phyloP scores from a whole-genome alignment of 2,797 vertebrate species.

The Sparidentex hasta region DNA sequence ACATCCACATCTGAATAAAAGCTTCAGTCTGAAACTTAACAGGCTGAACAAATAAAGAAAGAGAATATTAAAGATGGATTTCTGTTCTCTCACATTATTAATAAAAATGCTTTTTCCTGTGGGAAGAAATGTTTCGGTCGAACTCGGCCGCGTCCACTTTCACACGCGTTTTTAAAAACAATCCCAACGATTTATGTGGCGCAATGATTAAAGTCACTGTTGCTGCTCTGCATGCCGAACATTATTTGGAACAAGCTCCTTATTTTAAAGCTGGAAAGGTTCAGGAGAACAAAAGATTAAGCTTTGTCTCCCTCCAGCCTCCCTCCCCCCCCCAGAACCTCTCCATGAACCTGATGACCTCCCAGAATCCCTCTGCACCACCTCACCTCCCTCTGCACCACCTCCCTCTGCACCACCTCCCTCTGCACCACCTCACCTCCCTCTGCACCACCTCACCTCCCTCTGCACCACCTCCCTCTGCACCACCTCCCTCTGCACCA shows the following conservation, averaged over 20 bases:
- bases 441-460: no score
- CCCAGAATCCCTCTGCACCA: background rate
- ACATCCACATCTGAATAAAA: background rate
- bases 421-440: no score
- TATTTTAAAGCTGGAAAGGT: conserved; percentile 24
- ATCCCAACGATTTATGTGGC: background rate
- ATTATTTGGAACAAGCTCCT: conserved; percentile 12
- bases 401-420: no score
- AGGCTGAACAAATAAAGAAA: no score
- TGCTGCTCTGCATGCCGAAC: background rate
- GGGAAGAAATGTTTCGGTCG: no score
- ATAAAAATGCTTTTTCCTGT: no score
- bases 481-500: background rate
- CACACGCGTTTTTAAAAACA: background rate
- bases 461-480: no score
- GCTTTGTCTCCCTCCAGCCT: background rate
- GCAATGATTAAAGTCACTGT: background rate
- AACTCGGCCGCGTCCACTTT: background rate
- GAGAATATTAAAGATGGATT: no score
- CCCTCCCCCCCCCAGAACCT: background rate
- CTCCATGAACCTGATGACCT: conserved; percentile 5
- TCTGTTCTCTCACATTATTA: background rate
- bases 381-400: background rate
- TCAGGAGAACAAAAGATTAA: conserved; percentile 22
- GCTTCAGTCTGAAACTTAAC: no score